These are phyloP conservation scores for Pseudorhombus dupliciocellatus DNA, from an alignment of 2,113 vertebrate genomes.

Conservation along the genomic window DNA sequence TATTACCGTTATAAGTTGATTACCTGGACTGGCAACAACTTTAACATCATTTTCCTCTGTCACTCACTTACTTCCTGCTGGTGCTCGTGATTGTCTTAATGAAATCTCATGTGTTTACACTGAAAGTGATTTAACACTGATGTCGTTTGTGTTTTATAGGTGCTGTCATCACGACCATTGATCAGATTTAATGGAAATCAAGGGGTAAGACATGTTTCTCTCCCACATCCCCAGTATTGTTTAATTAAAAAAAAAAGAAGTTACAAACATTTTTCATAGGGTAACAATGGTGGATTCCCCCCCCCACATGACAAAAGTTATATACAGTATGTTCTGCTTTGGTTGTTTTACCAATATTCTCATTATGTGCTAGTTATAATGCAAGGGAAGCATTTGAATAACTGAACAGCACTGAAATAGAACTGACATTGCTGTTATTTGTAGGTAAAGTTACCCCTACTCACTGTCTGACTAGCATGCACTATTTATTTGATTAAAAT, in stretches of 20 bases:
- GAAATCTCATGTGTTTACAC: background rate
- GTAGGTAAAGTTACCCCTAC: background rate
- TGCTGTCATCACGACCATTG: constrained; percentile 85
- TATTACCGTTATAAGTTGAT: too few relatives aligned
- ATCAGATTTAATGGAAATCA: constrained; percentile 96
- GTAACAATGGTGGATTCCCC: constrained; percentile 3
- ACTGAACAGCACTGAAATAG: background rate
- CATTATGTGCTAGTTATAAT: background rate
- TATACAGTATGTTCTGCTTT: too few relatives aligned
- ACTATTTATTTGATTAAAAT: background rate
- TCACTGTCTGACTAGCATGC: background rate
- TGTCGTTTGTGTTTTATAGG: constrained; percentile 75
- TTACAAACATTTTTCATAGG: background rate
- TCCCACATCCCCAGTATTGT: background rate
- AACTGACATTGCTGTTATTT: background rate
- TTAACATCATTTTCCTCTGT: background rate
- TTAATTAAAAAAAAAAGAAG: background rate
- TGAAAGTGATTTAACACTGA: constrained; percentile 12
- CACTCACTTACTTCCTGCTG: background rate
- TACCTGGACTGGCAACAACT: background rate
- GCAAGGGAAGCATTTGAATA: background rate
- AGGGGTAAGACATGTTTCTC: constrained; percentile 87
- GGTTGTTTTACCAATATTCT: too few relatives aligned
- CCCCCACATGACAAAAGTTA: background rate
- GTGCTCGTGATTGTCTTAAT: background rate